Conservation (phyloP, 2,113 vertebrate species). For the Marmota monax region DNA sequence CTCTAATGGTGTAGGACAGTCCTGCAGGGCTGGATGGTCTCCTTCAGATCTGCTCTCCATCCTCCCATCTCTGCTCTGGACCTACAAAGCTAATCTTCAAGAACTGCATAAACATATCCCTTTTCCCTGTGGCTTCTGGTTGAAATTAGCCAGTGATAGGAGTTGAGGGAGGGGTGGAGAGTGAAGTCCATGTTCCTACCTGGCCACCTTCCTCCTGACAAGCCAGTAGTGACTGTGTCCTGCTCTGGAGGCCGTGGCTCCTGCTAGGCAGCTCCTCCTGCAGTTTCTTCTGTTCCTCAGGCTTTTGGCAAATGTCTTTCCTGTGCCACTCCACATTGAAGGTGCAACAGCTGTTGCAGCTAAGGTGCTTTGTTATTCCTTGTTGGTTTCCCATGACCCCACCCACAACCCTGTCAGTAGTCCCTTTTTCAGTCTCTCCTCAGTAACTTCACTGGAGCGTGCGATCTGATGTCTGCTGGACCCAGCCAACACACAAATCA, state of each 20-base stretch:
- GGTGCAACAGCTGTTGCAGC: neutral
- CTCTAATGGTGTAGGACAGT: neutral
- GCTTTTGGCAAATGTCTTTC: neutral
- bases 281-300: neutral
- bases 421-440: neutral
- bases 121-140: neutral
- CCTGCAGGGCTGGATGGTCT: neutral
- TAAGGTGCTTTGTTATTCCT: neutral
- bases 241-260: neutral
- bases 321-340: neutral
- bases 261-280: neutral
- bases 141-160: neutral
- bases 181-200: neutral
- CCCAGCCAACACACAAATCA: neutral
- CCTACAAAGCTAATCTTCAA: neutral
- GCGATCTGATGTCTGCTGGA: constrained; percentile 38
- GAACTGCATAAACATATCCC: neutral
- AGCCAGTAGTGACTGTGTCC: too few species aligned
- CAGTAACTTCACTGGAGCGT: neutral
- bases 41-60: neutral
- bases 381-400: neutral
- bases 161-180: too few species aligned
- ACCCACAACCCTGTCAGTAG: neutral
- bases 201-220: neutral
- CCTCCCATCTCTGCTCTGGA: neutral